Evolutionary conservation across 2,888 invertebrate species (phyloP).

Genomic region (Xestia ashworthii): DNA sequence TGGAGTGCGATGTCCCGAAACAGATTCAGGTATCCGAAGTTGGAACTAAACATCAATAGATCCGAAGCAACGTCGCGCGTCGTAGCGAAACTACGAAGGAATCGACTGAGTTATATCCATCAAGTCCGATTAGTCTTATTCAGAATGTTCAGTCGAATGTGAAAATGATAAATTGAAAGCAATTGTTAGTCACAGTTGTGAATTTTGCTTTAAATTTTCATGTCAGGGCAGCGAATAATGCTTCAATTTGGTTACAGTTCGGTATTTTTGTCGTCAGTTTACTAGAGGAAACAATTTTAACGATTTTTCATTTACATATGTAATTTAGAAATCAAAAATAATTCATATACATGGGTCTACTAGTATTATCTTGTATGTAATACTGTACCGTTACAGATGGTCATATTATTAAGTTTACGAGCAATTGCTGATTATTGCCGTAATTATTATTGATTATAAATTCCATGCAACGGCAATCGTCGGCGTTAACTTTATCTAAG

Average conservation of each 20-base stretch:
- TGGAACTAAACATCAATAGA: conserved; percentile 44
- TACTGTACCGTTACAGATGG: conserved; percentile 38
- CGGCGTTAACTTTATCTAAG: conserved; percentile 25
- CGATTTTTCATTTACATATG: neutral
- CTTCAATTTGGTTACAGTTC: neutral
- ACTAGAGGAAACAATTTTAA: neutral
- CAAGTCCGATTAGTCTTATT: conserved; percentile 65
- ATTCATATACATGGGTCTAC: conserved; percentile 5
- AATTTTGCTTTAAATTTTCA: conserved; percentile 58
- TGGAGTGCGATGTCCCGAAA: conserved; percentile 26
- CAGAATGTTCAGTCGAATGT: conserved; percentile 67
- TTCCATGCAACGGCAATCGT: conserved; percentile 49
- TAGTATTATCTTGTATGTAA: conserved; percentile 14
- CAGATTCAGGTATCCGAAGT: conserved; percentile 34
- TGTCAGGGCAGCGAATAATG: conserved; percentile 1
- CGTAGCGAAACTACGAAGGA: conserved; percentile 40
- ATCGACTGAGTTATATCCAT: conserved; percentile 35
- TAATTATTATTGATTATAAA: conserved; percentile 59
- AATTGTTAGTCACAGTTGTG: conserved; percentile 52
- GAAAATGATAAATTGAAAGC: conserved; percentile 70
- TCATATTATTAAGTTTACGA: conserved; percentile 42
- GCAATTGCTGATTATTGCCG: conserved; percentile 41
- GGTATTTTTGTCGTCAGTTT: neutral
- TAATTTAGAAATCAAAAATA: neutral
- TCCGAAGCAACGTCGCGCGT: conserved; percentile 13